These are phyloP conservation scores for Microplitis deprimator DNA, from an alignment of 2,888 invertebrate species.

Conservation along the genomic window DNA sequence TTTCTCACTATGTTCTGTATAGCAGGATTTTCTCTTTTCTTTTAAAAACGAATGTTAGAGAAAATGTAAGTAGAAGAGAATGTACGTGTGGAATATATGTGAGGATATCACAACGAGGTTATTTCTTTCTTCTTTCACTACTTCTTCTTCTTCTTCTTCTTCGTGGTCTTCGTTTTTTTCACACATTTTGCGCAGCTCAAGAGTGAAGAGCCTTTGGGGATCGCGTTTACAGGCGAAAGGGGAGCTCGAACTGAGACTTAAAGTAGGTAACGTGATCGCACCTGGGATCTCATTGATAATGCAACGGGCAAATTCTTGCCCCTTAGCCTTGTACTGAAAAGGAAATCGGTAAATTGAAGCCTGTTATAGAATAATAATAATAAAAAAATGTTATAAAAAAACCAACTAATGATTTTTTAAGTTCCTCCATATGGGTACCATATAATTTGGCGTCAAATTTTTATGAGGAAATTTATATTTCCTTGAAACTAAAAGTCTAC, in stretches of 20 bases:
- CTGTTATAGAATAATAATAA: neutral
- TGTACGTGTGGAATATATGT: slow-evolving; percentile 12
- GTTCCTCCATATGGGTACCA: neutral
- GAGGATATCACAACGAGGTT: slow-evolving; percentile 27
- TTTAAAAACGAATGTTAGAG: slow-evolving; percentile 19
- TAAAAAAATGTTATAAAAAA: neutral
- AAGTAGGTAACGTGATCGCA: slow-evolving; percentile 41
- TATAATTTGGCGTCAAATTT: neutral
- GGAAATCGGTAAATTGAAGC: neutral
- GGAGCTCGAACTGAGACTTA: slow-evolving; percentile 20
- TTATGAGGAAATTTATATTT: neutral
- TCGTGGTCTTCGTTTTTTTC: neutral
- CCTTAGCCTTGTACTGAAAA: neutral
- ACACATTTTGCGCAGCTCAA: slow-evolving; percentile 9
- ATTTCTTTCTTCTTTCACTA: slow-evolving; percentile 1
- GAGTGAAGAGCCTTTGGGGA: slow-evolving; percentile 33
- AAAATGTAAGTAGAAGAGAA: slow-evolving; percentile 28
- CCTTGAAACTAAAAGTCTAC: neutral
- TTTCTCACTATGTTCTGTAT: slow-evolving; percentile 39
- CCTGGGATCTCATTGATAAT: slow-evolving; percentile 39
- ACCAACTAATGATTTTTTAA: neutral
- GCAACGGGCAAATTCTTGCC: slow-evolving; percentile 28
- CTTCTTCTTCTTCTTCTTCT: slow-evolving; percentile 4
- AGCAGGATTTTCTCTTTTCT: slow-evolving; percentile 25
- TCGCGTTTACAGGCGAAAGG: slow-evolving; percentile 42